These are phyloP conservation scores for Cotesia congregata DNA, from an alignment of 2,888 invertebrate species.

Conservation along the genomic window DNA sequence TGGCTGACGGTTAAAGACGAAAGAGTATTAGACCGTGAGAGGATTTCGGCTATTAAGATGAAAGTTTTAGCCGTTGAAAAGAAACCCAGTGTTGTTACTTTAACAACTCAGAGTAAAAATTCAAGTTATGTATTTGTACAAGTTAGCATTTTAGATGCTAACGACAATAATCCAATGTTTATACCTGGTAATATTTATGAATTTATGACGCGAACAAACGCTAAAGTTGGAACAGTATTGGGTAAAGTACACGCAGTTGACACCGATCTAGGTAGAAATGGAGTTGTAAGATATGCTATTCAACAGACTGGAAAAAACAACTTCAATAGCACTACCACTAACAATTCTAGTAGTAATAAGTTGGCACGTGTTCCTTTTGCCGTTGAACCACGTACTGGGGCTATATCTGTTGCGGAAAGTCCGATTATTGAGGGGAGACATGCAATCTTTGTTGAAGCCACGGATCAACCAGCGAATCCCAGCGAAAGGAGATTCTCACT, in stretches of 20 bases:
- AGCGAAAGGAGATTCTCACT: conserved; percentile 86
- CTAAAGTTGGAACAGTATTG: conserved; percentile 79
- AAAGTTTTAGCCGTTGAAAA: conserved; percentile 86
- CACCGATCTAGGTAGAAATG: conserved; percentile 84
- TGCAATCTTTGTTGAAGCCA: conserved; percentile 86
- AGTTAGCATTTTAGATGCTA: conserved; percentile 88
- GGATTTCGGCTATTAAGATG: conserved; percentile 80
- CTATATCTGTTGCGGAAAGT: conserved; percentile 76
- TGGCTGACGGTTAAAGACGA: conserved; percentile 89
- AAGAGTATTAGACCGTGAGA: conserved; percentile 84
- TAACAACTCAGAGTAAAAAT: conserved; percentile 31
- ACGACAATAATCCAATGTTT: conserved; percentile 92
- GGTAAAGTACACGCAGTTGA: conserved; percentile 87
- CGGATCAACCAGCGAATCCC: conserved; percentile 86
- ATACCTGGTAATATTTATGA: conserved; percentile 87
- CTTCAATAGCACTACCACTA: not conserved
- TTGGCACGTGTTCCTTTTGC: conserved; percentile 79
- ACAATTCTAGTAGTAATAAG: conserved; percentile 55
- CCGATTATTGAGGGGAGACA: conserved; percentile 81
- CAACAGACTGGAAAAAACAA: conserved; percentile 78
- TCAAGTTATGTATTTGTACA: conserved; percentile 80
- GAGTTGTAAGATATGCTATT: conserved; percentile 81
- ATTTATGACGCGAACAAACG: conserved; percentile 79
- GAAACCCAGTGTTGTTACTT: conserved; percentile 77
- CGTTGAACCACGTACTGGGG: conserved; percentile 80